Evolutionary conservation across 2,888 invertebrate genomes (phyloP).

Genomic region (Agrotis segetum): DNA sequence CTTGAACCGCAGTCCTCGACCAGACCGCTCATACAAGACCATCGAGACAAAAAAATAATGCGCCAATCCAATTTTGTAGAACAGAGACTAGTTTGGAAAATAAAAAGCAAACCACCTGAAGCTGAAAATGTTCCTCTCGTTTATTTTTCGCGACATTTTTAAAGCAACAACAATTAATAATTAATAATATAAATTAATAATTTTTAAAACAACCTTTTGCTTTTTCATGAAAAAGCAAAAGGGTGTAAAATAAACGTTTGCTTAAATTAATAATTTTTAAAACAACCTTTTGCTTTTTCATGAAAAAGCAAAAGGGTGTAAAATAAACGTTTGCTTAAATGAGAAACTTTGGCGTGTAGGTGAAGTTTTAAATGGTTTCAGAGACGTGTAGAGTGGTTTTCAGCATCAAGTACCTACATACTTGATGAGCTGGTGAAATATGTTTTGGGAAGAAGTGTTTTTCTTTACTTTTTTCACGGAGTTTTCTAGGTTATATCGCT

Average conservation of each 20-base stretch:
- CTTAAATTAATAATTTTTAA: too few relatives aligned
- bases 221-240: constrained; percentile 34
- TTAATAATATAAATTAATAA: too few relatives aligned
- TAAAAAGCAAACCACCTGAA: constrained; percentile 14
- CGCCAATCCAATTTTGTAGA: too few relatives aligned
- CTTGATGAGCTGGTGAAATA: constrained; percentile 27
- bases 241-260: constrained; percentile 43
- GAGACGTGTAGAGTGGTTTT: constrained; percentile 52
- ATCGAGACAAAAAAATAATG: too few relatives aligned
- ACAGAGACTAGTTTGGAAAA: neutral
- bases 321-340: constrained; percentile 49
- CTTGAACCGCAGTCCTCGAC: too few relatives aligned
- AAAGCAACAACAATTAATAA: constrained; percentile 39
- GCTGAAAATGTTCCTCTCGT: constrained; percentile 1
- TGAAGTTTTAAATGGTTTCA: constrained; percentile 61
- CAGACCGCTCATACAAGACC: too few relatives aligned
- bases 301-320: constrained; percentile 35
- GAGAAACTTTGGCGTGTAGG: constrained; percentile 40
- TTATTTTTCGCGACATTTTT: constrained; percentile 29
- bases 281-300: too few relatives aligned
- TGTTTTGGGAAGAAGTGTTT: constrained; percentile 8
- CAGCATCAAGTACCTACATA: constrained; percentile 39
- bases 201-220: too few relatives aligned
- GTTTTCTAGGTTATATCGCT: neutral
- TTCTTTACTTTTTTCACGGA: constrained; percentile 5